Base-by-base conservation (phyloP, 2,113 vertebrate genomes). In the Miniopterus natalensis region DNA sequence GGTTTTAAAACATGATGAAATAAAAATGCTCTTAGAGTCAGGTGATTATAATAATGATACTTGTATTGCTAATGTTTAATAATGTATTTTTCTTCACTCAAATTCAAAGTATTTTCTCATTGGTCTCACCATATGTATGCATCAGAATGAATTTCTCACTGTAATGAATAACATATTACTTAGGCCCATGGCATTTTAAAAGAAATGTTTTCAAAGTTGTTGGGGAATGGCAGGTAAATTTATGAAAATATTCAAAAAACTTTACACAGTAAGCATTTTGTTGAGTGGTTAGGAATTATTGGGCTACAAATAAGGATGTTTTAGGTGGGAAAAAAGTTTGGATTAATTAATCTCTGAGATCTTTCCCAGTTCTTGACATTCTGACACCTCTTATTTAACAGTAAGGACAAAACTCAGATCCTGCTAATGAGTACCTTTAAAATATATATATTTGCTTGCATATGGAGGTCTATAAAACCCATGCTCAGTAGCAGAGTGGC, bases 181-280 rank as follows among this genome's bases (percentile, higher is more conserved):
- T 83, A 61, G 15, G 6, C 15, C 49, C 15, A 68, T 42, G 45
- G 45, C 5, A 14, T 63, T 96, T 92, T 47, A 45, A 81, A 65
- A 88, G 29, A 89, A 97, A 78, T 80, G 1, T 83, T 94, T 88
- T 49, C 74, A 77, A 73, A 85, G 81, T 10, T 4, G 29, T 55
- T 92, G 10, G 4, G 10, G 47, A 86, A 61, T 51, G 45, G 10
- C 77, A 90, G 42, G 63, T 65, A 96, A 49, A 86, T 83, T 73
- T 91, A 65, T 59, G 57, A 94, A 92, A 94, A 75, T 73, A 87
- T 71, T 17, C 36, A 25, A 83, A 71, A 89, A 86, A 77, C 73
- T 71, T 68, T 57, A 59, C 42, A 86, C 12, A 11, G 12, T 21
- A 86, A 93, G 27, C 49, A 55, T 89, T 95, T 90, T 78, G 5